Conservation (phyloP, 1,140 invertebrate genomes). For the Calliphora vicina region DNA sequence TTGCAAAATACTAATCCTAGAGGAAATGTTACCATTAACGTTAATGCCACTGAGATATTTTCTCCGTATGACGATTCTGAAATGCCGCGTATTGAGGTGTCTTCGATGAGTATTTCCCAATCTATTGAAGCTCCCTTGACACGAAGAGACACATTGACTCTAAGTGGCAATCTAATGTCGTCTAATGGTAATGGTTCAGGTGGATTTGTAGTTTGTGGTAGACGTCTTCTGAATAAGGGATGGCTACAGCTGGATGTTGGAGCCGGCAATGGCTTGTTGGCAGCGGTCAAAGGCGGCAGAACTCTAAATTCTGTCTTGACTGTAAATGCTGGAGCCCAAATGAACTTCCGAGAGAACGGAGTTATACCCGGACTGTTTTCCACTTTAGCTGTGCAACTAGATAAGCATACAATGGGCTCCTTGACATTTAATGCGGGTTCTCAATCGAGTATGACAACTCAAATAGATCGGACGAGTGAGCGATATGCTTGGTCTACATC, state of each 20-base stretch:
- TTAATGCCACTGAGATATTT: constrained; percentile 95
- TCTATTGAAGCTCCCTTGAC: constrained; percentile 93
- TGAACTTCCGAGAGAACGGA: constrained; percentile 77
- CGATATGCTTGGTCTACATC: constrained; percentile 71
- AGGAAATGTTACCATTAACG: constrained; percentile 83
- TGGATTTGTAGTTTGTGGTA: constrained; percentile 75
- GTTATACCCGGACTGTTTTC: constrained; percentile 71
- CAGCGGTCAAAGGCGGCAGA: constrained; percentile 72
- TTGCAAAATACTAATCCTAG: constrained; percentile 90
- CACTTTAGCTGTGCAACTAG: constrained; percentile 85
- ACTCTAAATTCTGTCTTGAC: constrained; percentile 50
- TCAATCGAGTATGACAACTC: constrained; percentile 80
- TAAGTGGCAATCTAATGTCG: constrained; percentile 82
- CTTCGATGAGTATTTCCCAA: constrained; percentile 89
- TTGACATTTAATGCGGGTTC: constrained; percentile 78
- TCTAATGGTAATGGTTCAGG: constrained; percentile 85
- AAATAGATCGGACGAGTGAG: constrained; percentile 78
- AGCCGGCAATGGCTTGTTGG: constrained; percentile 79
- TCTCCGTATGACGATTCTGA: constrained; percentile 78
- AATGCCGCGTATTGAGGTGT: constrained; percentile 85
- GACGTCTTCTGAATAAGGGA: constrained; percentile 80
- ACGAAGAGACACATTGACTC: constrained; percentile 79
- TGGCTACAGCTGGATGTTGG: constrained; percentile 85
- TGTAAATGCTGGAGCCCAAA: constrained; percentile 71
- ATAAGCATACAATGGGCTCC: constrained; percentile 85